These are phyloP conservation scores for Helogale parvula DNA, from an alignment of 2,113 vertebrate species.

Conservation along the genomic window DNA sequence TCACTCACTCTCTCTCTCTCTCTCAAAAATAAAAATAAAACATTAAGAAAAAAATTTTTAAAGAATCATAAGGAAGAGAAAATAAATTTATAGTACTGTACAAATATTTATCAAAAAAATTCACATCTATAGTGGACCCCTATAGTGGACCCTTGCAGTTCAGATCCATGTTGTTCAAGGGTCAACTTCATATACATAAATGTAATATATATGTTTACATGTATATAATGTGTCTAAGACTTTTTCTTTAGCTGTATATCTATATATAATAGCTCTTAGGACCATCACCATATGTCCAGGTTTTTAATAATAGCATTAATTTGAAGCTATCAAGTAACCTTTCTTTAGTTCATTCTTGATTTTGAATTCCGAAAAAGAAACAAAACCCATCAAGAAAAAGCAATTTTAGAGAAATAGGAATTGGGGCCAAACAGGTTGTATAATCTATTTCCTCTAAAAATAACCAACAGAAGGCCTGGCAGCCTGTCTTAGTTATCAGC, in stretches of 20 bases:
- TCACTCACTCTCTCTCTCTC: no score
- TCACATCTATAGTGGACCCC: background rate
- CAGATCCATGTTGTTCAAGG: background rate
- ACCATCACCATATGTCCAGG: background rate
- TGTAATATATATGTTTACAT: background rate
- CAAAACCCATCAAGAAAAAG: conserved; percentile 62
- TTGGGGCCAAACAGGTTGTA: conserved; percentile 68
- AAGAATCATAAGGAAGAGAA: background rate
- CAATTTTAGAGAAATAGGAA: conserved; percentile 66
- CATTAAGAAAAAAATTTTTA: no score
- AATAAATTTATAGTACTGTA: background rate
- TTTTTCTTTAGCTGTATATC: background rate
- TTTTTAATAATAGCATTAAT: background rate
- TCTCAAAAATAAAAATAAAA: no score
- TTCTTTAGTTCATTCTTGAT: conserved; percentile 25
- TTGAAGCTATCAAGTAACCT: conserved; percentile 47
- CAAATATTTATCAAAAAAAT: background rate
- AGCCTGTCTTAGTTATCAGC: conserved; percentile 73
- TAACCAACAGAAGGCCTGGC: conserved; percentile 80
- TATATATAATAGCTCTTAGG: background rate
- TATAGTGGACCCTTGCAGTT: background rate
- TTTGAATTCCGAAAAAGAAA: conserved; percentile 60
- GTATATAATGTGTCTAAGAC: no score
- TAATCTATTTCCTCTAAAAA: conserved; percentile 79
- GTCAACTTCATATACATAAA: background rate